These are phyloP conservation scores for Drosophila fulvimacula DNA, from an alignment of 2,888 invertebrate species.

Conservation along the genomic window DNA sequence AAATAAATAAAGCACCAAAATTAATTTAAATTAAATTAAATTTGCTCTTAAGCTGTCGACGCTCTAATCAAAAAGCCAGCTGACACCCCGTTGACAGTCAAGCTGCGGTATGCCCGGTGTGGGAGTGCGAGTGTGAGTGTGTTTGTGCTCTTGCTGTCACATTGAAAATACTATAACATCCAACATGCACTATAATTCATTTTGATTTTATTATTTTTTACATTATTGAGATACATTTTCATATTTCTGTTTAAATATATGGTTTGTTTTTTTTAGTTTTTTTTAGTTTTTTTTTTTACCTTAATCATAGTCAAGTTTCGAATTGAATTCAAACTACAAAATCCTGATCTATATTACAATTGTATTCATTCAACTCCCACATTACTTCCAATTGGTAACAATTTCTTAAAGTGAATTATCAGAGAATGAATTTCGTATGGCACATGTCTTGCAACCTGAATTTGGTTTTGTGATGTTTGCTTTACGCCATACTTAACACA, in stretches of 20 bases:
- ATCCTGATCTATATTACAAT: too few species aligned
- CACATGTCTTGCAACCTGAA: neutral
- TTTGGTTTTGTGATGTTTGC: neutral
- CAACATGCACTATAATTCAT: constrained; percentile 22
- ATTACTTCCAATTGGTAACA: neutral
- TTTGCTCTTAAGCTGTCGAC: constrained; percentile 51
- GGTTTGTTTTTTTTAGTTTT: too few species aligned
- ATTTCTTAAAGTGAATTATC: neutral
- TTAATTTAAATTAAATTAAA: constrained; percentile 73
- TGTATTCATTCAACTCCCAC: neutral
- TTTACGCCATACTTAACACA: constrained; percentile 20
- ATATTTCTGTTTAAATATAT: too few species aligned
- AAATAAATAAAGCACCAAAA: constrained; percentile 63
- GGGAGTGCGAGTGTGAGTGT: neutral
- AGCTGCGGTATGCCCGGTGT: neutral
- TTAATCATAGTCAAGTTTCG: too few species aligned
- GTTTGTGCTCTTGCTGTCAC: constrained; percentile 34
- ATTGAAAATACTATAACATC: constrained; percentile 51
- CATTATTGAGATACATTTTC: too few species aligned
- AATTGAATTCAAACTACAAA: too few species aligned
- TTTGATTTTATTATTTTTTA: too few species aligned
- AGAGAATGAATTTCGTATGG: neutral
- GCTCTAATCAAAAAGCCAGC: constrained; percentile 51
- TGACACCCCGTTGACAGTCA: constrained; percentile 38
- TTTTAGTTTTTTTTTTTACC: too few species aligned